Conservation (phyloP, 2,888 invertebrate species). For the Vanessa cardui region DNA sequence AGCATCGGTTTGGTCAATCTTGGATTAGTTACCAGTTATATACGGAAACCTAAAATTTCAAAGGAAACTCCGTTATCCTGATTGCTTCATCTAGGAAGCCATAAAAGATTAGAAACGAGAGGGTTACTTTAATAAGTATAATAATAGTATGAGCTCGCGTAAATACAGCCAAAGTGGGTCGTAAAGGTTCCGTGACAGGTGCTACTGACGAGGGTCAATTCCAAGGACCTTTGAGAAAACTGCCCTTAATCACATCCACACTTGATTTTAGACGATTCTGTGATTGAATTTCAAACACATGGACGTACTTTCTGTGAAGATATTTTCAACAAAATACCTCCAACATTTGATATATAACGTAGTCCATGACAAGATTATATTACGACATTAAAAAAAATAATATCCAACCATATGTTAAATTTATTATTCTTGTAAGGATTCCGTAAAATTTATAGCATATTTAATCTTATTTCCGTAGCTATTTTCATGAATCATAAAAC, state of each 20-base stretch:
- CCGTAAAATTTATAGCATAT: conserved; percentile 12
- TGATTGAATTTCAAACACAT: conserved; percentile 2
- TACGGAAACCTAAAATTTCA: conserved; percentile 8
- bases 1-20: too few relatives aligned
- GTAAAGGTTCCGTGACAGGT: conserved; percentile 25
- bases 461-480: conserved; percentile 15
- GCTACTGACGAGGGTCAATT: conserved; percentile 26
- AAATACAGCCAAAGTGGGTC: conserved; percentile 28
- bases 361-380: too few relatives aligned
- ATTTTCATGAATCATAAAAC: conserved; percentile 24
- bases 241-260: conserved; percentile 20
- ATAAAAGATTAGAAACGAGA: conserved; percentile 22
- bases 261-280: conserved; percentile 7
- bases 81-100: conserved; percentile 12
- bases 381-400: background rate
- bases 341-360: background rate
- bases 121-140: conserved; percentile 27
- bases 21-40: background rate
- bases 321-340: background rate
- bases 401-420: background rate
- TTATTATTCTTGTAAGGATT: background rate
- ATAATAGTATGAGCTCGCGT: conserved; percentile 34
- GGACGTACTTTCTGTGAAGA: background rate
- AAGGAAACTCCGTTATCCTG: conserved; percentile 4
- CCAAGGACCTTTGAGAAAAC: conserved; percentile 10